Conservation (phyloP, 2,113 vertebrate species). For the Oncorhynchus tshawytscha region DNA sequence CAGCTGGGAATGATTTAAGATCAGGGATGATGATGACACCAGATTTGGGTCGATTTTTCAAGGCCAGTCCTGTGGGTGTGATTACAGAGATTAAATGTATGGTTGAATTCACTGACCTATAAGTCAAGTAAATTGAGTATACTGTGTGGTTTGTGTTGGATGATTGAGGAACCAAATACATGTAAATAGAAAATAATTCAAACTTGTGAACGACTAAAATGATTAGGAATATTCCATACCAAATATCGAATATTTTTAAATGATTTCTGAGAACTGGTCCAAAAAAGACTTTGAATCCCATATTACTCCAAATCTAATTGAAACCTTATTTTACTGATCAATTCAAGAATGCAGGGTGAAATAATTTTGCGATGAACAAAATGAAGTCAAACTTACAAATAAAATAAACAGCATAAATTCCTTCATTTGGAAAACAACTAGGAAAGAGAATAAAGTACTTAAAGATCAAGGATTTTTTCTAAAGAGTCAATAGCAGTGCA, state of each 20-base stretch:
- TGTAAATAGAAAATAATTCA: too few relatives aligned
- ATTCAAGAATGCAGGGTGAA: neutral
- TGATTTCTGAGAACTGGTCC: neutral
- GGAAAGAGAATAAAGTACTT: constrained; percentile 14
- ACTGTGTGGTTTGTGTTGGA: neutral
- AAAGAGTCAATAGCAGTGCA: constrained; percentile 29
- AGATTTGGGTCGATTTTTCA: constrained; percentile 70
- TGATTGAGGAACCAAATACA: neutral
- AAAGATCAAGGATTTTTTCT: constrained; percentile 36
- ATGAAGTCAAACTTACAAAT: neutral
- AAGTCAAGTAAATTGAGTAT: neutral
- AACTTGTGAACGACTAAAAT: too few relatives aligned
- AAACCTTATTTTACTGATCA: neutral
- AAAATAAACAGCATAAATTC: constrained; percentile 9
- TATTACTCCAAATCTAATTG: neutral
- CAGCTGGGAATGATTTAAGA: constrained; percentile 60
- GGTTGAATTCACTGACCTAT: neutral
- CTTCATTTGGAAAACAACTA: neutral
- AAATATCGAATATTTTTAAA: neutral
- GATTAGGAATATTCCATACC: neutral
- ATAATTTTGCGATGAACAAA: neutral
- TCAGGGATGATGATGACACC: constrained; percentile 65
- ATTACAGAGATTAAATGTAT: constrained; percentile 46
- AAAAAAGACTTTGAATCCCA: neutral
- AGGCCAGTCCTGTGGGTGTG: constrained; percentile 64